phyloP scores from a whole-genome alignment of 2,113 vertebrate species.

The Poicephalus meyeri region DNA sequence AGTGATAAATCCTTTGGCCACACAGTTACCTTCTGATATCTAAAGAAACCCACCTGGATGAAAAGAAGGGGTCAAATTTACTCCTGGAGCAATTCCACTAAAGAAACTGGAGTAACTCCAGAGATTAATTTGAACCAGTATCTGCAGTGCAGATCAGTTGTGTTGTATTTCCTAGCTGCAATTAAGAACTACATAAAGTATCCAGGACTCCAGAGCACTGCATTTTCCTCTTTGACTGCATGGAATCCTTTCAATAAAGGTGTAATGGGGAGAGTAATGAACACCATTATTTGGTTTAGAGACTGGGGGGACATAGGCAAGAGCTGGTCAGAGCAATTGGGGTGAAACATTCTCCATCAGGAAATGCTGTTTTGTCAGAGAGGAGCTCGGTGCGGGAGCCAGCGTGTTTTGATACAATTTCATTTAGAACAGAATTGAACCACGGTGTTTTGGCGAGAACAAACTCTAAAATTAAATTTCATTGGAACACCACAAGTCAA shows the following conservation, averaged over 20 bases:
- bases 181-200: background rate
- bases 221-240: slow-evolving; percentile 2
- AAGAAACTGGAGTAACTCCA: background rate
- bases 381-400: background rate
- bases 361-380: background rate
- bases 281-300: background rate
- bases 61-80: background rate
- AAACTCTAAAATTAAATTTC: slow-evolving; percentile 25
- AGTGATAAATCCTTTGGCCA: background rate
- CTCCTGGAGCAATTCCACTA: background rate
- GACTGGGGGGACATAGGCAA: background rate
- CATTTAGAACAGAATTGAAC: background rate
- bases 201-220: background rate
- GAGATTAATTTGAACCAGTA: background rate
- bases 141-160: background rate
- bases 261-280: background rate
- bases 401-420: background rate
- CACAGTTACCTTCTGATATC: background rate
- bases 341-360: background rate
- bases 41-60: slow-evolving; percentile 29
- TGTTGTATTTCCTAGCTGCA: background rate
- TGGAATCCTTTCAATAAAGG: background rate
- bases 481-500: background rate
- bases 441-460: background rate
- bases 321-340: background rate